Evolutionary conservation across 1,140 invertebrate genomes (phyloP), one percentile per base, ranked within the genome.

Genomic region (Heterodera schachtii): DNA sequence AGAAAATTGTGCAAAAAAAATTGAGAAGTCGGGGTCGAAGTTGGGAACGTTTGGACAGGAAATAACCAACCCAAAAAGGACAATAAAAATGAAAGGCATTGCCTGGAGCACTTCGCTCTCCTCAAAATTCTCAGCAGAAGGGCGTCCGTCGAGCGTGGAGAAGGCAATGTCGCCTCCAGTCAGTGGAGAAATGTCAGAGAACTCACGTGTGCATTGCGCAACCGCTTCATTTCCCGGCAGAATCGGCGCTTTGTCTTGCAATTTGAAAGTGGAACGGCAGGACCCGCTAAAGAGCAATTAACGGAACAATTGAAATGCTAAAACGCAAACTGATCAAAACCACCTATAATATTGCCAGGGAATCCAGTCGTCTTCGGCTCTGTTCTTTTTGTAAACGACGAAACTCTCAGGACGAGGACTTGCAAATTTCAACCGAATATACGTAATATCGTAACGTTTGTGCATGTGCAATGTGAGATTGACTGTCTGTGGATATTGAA

Each of bases 371-470:
- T 94, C 93, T 87, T 96, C 94, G 31, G 43, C n/a, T 4, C 73
- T 71, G 4, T 90, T 91, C 79, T 94, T 93, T 89, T 97, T 97
- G 90, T 95, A 98, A 84, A 99, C 96, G 9, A 95, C 95, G 91
- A 98, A 98, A 90, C 95, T 97, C 89, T 99, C 96, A 0, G 97
- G 97, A 70, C 96, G 92, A 0, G 96, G 95, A 2, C 96, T 96
- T 83, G 95, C 94, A 60, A 77, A 77, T 82, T 95, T 93, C 21
- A 98, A 91, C 73, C 95, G 92, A 2, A 99, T 94, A 88, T 98
- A 98, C 0, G 96, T 98, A 81, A 99, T 97, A 87, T 98, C 96
- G 89, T 95, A 99, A 0, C 95, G 93, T 91, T 98, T 99, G 96
- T 95, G 93, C 78, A 99, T 92, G 89, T 94, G 92, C 11, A 98